A percentile compares a stretch with the other conserved stretches of the same genome.
phyloP scores from a whole-genome alignment of 2,797 vertebrate species.

The Linurgus olivaceus region DNA sequence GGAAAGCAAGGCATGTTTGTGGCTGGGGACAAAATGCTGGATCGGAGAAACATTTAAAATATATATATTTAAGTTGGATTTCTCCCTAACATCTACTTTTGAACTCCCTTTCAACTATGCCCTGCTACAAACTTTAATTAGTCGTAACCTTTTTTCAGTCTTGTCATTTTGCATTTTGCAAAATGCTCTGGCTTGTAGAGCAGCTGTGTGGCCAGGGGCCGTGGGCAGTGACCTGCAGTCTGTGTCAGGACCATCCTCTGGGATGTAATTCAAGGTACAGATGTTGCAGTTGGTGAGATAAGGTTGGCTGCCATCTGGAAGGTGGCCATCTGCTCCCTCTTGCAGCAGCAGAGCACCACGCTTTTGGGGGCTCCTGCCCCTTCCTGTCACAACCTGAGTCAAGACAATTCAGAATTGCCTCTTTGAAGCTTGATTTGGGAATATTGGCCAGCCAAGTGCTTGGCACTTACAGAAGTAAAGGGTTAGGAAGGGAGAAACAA shows the following conservation, averaged over 20 bases:
- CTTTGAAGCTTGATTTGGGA: not conserved
- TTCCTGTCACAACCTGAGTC: slow-evolving; percentile 16
- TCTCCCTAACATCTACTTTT: not conserved
- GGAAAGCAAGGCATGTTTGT: not conserved
- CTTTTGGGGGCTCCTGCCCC: not conserved
- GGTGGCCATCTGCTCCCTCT: slow-evolving; percentile 19
- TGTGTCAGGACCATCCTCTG: slow-evolving; percentile 3
- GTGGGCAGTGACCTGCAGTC: slow-evolving; percentile 10
- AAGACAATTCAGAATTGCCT: not conserved
- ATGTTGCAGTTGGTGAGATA: not conserved
- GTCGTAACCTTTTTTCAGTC: not conserved
- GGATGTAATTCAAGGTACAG: not conserved
- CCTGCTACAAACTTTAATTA: not conserved
- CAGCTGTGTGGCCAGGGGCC: not conserved
- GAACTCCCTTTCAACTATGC: not conserved
- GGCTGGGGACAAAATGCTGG: not conserved
- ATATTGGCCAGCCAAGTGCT: not conserved
- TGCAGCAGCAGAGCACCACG: not conserved
- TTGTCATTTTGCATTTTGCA: slow-evolving; percentile 36
- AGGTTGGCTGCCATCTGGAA: slow-evolving; percentile 24
- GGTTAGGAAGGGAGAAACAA: not conserved
- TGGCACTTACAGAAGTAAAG: not conserved
- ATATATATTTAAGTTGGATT: not conserved
- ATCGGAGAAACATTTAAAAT: not conserved
- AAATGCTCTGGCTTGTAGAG: not conserved